Conservation (phyloP, 2,113 vertebrate genomes). For the Crotalus horridus region DNA sequence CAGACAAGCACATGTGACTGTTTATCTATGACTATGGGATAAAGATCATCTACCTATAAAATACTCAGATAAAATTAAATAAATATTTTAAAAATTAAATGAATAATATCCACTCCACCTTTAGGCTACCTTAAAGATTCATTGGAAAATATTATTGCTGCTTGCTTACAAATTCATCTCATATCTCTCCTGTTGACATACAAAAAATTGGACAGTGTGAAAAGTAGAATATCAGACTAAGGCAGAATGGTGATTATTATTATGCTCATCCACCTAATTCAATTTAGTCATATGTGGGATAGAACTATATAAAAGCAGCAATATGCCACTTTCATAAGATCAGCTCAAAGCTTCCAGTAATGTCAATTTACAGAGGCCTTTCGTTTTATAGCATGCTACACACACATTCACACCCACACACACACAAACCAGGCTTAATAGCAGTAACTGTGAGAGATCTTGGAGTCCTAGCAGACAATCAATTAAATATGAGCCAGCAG, state of each 20-base stretch:
- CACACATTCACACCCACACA: too few species aligned
- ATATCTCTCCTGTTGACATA: background rate
- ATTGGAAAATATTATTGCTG: background rate
- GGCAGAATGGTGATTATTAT: background rate
- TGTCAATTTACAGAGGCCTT: background rate
- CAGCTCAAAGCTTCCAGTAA: background rate
- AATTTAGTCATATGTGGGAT: background rate
- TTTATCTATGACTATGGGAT: background rate
- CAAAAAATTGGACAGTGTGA: background rate
- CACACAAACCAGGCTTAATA: background rate
- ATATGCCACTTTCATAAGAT: background rate
- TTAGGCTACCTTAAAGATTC: background rate
- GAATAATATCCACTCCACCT: background rate
- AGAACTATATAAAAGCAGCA: background rate
- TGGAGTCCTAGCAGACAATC: background rate
- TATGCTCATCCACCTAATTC: background rate
- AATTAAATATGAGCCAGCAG: background rate
- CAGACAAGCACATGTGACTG: background rate
- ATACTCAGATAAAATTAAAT: background rate
- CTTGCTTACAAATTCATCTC: background rate
- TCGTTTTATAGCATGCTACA: background rate
- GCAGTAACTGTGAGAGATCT: background rate
- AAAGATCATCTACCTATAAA: background rate
- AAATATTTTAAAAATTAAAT: background rate
- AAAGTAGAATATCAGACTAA: background rate